Evolutionary conservation across 2,113 vertebrate species (phyloP).

Genomic region (Pangasianodon hypophthalmus): DNA sequence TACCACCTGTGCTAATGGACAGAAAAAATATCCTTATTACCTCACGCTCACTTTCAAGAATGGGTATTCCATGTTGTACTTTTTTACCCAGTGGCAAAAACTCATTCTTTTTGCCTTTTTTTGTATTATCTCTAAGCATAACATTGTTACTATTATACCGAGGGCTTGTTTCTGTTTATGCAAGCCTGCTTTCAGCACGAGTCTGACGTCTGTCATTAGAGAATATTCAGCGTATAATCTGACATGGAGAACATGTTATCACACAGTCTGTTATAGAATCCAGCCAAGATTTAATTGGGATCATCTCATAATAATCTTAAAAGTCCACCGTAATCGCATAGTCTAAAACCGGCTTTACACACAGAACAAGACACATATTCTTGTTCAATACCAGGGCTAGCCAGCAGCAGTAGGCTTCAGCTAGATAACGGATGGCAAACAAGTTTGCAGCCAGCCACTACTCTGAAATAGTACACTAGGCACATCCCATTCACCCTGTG

Average conservation of each 20-base stretch:
- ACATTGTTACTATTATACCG: not conserved
- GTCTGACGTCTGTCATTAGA: not conserved
- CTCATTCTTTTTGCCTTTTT: not conserved
- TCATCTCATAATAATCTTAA: not conserved
- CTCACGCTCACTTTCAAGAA: not conserved
- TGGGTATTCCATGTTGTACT: constrained; percentile 9
- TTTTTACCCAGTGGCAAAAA: constrained; percentile 2
- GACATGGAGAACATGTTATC: not conserved
- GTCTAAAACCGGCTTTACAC: not conserved
- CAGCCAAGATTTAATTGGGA: not conserved
- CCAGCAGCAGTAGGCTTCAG: not conserved
- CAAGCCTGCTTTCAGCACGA: not conserved
- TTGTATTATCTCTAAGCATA: constrained; percentile 6
- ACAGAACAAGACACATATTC: not conserved
- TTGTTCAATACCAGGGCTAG: not conserved
- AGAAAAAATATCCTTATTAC: constrained; percentile 28
- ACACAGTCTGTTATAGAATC: not conserved
- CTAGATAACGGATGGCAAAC: not conserved
- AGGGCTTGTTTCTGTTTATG: not conserved
- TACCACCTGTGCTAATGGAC: not conserved
- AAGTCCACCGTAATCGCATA: not conserved
- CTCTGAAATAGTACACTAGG: not conserved
- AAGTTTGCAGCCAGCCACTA: not conserved
- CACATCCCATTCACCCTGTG: not conserved
- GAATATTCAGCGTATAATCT: too few species aligned